Conservation (phyloP, 2,113 vertebrate genomes). For the Sula dactylatra region DNA sequence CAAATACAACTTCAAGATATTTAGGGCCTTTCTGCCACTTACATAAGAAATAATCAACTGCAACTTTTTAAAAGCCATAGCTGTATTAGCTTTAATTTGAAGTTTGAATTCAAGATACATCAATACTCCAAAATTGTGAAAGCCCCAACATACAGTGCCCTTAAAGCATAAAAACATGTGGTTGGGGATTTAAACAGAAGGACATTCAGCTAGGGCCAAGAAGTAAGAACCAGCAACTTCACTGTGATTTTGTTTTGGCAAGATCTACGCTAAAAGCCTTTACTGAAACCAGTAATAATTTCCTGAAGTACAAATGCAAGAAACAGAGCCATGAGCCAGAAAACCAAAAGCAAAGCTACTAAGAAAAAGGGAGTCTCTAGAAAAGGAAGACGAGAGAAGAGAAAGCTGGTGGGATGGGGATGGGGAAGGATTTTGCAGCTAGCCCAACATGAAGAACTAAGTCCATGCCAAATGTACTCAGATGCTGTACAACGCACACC, state of each 20-base stretch:
- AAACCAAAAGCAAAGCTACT: not conserved
- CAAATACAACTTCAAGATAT: not conserved
- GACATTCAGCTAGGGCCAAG: not conserved
- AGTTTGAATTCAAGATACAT: not conserved
- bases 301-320: not conserved
- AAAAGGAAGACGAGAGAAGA: not conserved
- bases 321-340: not conserved
- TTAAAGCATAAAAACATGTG: not conserved
- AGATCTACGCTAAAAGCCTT: not conserved
- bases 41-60: not conserved
- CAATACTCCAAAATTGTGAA: not conserved
- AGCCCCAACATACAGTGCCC: not conserved
- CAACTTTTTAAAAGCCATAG: not conserved
- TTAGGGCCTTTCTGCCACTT: not conserved
- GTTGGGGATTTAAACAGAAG: not conserved
- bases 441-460: not conserved
- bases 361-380: not conserved
- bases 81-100: not conserved
- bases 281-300: not conserved
- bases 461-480: not conserved
- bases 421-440: not conserved
- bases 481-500: rapidly evolving
- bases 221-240: not conserved
- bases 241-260: not conserved
- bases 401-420: not conserved